Base-by-base conservation (phyloP, 2,888 invertebrate genomes). In the Heliconius charithonia region DNA sequence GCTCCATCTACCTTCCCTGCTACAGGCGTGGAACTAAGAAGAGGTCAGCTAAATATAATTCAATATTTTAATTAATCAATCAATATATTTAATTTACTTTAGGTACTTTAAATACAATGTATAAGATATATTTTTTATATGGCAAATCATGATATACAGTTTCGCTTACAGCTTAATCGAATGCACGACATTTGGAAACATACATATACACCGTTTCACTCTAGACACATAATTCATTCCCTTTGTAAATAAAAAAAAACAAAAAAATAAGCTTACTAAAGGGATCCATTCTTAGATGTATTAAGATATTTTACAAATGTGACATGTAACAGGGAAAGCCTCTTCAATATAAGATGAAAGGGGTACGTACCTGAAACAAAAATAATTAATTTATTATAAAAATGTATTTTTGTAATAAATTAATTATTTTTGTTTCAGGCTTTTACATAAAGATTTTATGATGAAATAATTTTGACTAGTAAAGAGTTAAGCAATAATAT, bases 311-410 rank as follows among this genome's bases (percentile, higher is more conserved):
- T 72, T 59, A 16, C 32, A 32, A 71, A 71, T 37, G 25, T 73
- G 73, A 45, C 59, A 37, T 41, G 27, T 45, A 63, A 74, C 74
- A 74, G 6, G 19, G 41, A 63, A 74, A 74, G 4, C 27, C 41
- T 62, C 27, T 41, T 74, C 27, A 63, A 13, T 25, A 62, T 63
- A 22, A 10, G 37, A 37, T 72, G 12, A 7, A 72, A 66, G 9
- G 62, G 70, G n/a, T 82, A 83, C 83, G 73, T 84, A 84, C 83
- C 83, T 84, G 83, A 62, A 83, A 84, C 81, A 78, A 80, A 75
- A 79, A 75, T 75, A 79, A 73, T 45, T 19, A 63, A n/a, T 65
- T 69, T n/a, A 32, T 59, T 37, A 45, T 51, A 45, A n/a, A 19
- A 65, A n/a, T 2, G 16, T 51, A n/a, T n/a, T n/a, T n/a, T n/a